Conservation (phyloP, 2,797 vertebrate species). For the Danio choprae region DNA sequence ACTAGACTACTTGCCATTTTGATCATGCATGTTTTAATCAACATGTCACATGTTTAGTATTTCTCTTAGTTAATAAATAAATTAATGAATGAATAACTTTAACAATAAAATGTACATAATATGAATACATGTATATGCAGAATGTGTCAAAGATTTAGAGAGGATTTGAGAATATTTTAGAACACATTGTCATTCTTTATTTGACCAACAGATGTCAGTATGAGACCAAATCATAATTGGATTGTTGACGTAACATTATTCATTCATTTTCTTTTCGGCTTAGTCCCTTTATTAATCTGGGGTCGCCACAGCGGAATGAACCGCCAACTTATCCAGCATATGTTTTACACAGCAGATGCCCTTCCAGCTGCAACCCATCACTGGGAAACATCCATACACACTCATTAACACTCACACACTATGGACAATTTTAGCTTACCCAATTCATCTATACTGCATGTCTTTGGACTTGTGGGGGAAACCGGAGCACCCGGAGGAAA, state of each 20-base stretch:
- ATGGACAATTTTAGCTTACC: too few species aligned
- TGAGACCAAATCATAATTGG: background rate
- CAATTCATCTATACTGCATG: too few species aligned
- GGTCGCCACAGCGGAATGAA: too few species aligned
- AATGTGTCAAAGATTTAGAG: background rate
- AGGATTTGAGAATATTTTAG: background rate
- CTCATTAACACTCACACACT: too few species aligned
- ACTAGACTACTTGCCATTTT: background rate
- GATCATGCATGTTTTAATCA: background rate
- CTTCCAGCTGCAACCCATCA: too few species aligned
- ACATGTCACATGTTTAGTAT: background rate
- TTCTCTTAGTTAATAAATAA: background rate
- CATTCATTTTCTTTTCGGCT: too few species aligned
- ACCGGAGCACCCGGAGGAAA: too few species aligned
- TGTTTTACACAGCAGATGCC: too few species aligned
- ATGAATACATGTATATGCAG: background rate
- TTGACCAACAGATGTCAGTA: slow-evolving; percentile 21
- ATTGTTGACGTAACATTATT: background rate
- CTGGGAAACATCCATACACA: too few species aligned
- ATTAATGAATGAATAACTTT: background rate
- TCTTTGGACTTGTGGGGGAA: too few species aligned
- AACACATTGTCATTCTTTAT: background rate
- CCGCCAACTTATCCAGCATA: too few species aligned
- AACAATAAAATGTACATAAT: background rate
- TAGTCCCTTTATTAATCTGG: too few species aligned